These are phyloP conservation scores for Pseudopipra pipra DNA, from an alignment of 2,113 vertebrate species.

Conservation along the genomic window DNA sequence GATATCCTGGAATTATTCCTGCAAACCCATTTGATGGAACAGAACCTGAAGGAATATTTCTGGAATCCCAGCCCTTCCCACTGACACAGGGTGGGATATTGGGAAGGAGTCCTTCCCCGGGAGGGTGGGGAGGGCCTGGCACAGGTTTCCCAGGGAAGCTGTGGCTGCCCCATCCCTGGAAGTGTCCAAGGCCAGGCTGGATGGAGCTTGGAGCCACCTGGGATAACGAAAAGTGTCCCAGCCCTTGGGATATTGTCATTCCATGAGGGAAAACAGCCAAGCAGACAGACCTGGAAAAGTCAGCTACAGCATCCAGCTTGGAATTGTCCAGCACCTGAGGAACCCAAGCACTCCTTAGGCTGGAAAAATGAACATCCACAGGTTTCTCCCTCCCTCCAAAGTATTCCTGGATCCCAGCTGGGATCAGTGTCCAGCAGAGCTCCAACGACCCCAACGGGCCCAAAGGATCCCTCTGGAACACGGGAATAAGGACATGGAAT, in stretches of 20 bases:
- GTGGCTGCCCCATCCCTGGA: neutral
- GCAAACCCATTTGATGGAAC: neutral
- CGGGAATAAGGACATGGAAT: neutral
- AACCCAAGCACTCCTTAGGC: neutral
- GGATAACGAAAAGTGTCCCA: too few species aligned
- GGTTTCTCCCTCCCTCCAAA: neutral
- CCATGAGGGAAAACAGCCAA: neutral
- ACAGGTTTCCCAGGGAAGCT: neutral
- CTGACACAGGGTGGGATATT: neutral
- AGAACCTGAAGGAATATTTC: neutral
- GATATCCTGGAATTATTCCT: neutral
- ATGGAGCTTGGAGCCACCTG: neutral
- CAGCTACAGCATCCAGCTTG: neutral
- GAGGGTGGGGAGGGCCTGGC: neutral
- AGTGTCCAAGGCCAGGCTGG: neutral
- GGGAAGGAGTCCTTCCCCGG: neutral
- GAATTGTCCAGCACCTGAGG: neutral
- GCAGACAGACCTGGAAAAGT: neutral
- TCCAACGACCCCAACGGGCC: neutral
- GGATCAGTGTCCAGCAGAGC: neutral
- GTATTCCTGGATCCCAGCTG: neutral
- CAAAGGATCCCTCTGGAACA: neutral
- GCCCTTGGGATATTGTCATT: neutral
- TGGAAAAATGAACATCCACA: neutral
- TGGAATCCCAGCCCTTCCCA: too few species aligned